A percentile compares a stretch with the other conserved stretches of the same genome.
Evolutionary conservation across 2,797 vertebrate genomes (phyloP).

Genomic region (Erethizon dorsatum): DNA sequence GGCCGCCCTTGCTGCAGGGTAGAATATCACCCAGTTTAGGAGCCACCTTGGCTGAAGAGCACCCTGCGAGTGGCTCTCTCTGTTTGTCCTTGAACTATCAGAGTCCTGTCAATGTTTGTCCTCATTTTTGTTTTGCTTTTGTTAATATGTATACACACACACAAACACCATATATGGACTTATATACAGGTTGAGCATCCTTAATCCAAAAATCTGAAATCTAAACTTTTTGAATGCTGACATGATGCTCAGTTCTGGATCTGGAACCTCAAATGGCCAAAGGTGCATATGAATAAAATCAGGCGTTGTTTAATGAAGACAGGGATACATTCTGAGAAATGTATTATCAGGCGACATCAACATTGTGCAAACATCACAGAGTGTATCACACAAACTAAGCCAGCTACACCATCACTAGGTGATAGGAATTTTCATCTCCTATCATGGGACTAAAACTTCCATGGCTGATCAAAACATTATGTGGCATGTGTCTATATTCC

Average conservation of each 20-base stretch:
- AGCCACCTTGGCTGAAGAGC: neutral
- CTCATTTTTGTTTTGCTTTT: conserved; percentile 54
- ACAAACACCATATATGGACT: neutral
- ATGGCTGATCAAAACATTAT: neutral
- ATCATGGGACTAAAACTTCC: neutral
- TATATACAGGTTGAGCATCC: neutral
- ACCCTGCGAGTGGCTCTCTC: too few relatives aligned
- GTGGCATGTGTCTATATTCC: neutral
- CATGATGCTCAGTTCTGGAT: neutral
- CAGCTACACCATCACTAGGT: neutral
- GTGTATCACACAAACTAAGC: neutral
- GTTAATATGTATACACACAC: neutral
- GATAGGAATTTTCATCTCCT: neutral
- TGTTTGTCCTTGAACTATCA: neutral
- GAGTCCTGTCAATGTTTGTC: neutral
- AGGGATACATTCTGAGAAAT: neutral
- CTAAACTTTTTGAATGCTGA: neutral
- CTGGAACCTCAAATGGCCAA: neutral
- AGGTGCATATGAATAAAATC: neutral
- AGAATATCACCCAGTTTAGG: neutral
- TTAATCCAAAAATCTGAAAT: neutral
- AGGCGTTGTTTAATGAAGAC: neutral
- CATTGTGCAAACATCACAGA: neutral
- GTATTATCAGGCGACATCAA: neutral
- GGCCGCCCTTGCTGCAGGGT: neutral